A percentile compares a stretch with the other conserved stretches of the same genome.
Evolutionary conservation across 2,113 vertebrate species (phyloP).

Genomic region (Lamprotornis superbus): DNA sequence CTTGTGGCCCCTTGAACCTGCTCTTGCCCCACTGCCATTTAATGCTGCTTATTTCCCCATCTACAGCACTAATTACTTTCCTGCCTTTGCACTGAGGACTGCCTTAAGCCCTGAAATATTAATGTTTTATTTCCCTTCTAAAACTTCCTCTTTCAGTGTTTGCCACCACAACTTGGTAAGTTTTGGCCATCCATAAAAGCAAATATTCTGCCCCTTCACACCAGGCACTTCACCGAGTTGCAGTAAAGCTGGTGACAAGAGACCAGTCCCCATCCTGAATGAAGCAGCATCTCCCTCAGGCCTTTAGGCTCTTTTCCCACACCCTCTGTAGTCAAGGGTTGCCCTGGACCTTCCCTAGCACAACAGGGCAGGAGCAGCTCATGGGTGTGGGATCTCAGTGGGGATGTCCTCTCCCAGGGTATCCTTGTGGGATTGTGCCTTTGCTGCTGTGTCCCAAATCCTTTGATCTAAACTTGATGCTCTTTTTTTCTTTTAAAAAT

Average conservation of each 20-base stretch:
- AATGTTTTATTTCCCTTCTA: conserved; percentile 2
- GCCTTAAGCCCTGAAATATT: background rate
- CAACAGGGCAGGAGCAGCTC: background rate
- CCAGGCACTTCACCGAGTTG: rapidly evolving
- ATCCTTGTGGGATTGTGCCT: background rate
- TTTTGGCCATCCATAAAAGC: background rate
- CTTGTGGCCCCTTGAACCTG: rapidly evolving
- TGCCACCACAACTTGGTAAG: background rate
- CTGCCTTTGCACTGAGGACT: background rate
- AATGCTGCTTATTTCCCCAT: background rate
- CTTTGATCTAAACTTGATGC: background rate
- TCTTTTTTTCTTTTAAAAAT: background rate
- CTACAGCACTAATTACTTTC: background rate
- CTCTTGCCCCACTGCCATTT: background rate
- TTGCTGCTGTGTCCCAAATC: background rate
- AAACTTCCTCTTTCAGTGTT: conserved; percentile 29
- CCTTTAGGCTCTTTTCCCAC: background rate
- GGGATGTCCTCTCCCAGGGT: background rate
- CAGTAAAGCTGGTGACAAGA: background rate
- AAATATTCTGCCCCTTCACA: background rate
- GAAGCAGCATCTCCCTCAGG: background rate
- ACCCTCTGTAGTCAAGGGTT: background rate
- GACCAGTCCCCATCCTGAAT: background rate
- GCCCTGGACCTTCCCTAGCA: background rate
- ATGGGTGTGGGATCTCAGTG: background rate